Evolutionary conservation across 1,140 invertebrate species (phyloP), one percentile per base, ranked within the genome.

Genomic region (Cecropterus lyciades): DNA sequence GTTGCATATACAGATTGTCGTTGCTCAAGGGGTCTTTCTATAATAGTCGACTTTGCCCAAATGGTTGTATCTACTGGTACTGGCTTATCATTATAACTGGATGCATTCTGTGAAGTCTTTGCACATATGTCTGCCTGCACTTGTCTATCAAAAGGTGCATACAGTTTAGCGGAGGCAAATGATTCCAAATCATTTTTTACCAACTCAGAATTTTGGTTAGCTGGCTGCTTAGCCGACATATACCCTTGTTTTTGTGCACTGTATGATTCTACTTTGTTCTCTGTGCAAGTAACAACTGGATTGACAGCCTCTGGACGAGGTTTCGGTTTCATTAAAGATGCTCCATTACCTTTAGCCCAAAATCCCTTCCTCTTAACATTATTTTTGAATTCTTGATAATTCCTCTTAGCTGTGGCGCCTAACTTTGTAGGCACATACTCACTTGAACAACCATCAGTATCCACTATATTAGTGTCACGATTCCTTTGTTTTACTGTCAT

Each of bases 341-440:
- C 67, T 24, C 82, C 79, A 82, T 92, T 91, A 13, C 83, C 88
- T 72, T 89, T 92, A 4, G 88, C 88, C 89, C 89, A 92, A 65
- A 81, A 88, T 15, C 84, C 87, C 72, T 92, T 91, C 48, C 71
- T 85, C 52, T 82, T 82, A 7, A 92, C 85, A 86, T 91, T 90
- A 53, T 91, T 78, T 73, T 89, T 92, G 48, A 93, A 93, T 40
- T 90, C 79, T 72, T 92, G 85, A 66, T 92, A 92, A 70, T 92
- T 92, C 69, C 85, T 85, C 67, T 91, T 92, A 17, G 85, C 82
- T 57, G 80, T 84, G 9, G 82, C 84, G 45, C 89, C 86, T 24
- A 92, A 69, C 69, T 84, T 92, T 37, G 89, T 92, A 2, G 92
- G 92, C 20, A 93, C 82, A 82, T 93, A 93, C 72, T 93, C 92